Percentiles rank a stretch among this genome's conserved stretches.
Conservation (phyloP, 2,888 invertebrate genomes). For the Leptinotarsa rubiginosa region DNA sequence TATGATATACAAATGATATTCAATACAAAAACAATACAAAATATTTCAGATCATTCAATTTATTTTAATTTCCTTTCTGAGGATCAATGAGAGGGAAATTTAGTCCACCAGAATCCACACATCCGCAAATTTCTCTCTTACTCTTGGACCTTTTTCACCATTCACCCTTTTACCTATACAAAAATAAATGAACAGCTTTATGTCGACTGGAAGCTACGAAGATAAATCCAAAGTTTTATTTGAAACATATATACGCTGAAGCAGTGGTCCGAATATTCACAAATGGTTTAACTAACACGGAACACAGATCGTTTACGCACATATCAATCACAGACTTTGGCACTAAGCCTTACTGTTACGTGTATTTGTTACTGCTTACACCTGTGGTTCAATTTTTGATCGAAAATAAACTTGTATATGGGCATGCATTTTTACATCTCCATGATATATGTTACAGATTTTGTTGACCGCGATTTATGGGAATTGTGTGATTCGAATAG, state of each 20-base stretch:
- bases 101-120: neutral
- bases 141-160: neutral
- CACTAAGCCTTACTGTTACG: constrained; percentile 50
- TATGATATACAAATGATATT: too few species aligned
- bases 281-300: constrained; percentile 61
- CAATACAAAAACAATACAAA: too few species aligned
- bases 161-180: constrained; percentile 3
- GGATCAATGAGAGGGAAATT: neutral
- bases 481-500: too few species aligned
- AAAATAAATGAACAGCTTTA: constrained; percentile 23
- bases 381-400: constrained; percentile 1
- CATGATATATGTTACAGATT: neutral
- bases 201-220: constrained; percentile 20
- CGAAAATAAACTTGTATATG: neutral
- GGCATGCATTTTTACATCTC: neutral
- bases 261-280: constrained; percentile 57
- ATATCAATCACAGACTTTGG: constrained; percentile 54
- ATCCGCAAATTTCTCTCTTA: constrained; percentile 1
- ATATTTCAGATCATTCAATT: too few species aligned
- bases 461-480: neutral
- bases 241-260: constrained; percentile 19
- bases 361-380: constrained; percentile 14
- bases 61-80: too few species aligned
- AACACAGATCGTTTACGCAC: constrained; percentile 52
- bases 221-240: constrained; percentile 23